Conservation (phyloP, 1,140 invertebrate genomes). For the Brachionus paranguensis region DNA sequence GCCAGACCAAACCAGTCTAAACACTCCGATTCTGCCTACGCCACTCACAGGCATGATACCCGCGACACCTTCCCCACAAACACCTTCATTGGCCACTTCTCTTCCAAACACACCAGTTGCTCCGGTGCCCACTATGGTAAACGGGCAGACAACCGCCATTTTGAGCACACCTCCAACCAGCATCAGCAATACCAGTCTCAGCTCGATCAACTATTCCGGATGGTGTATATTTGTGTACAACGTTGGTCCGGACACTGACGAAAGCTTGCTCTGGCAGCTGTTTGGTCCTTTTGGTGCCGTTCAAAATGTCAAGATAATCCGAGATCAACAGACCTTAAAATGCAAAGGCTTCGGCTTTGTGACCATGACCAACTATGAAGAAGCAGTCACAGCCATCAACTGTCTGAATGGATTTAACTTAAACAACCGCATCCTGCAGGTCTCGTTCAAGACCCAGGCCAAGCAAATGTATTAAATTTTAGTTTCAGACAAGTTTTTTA, state of each 20-base stretch:
- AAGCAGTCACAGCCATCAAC: conserved; percentile 92
- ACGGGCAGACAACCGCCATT: background rate
- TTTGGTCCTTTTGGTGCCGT: conserved; percentile 98
- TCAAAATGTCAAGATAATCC: conserved; percentile 88
- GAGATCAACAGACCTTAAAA: conserved; percentile 94
- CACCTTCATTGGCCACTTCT: background rate
- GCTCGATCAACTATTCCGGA: conserved; percentile 43
- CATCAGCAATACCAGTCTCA: conserved; percentile 33
- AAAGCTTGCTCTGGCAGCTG: conserved; percentile 94
- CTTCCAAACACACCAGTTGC: conserved; percentile 15
- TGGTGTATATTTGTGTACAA: conserved; percentile 99
- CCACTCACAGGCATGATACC: background rate
- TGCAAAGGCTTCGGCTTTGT: conserved; percentile 99
- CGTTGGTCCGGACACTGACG: conserved; percentile 92
- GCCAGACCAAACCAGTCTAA: background rate
- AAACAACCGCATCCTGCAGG: conserved; percentile 92
- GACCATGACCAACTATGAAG: conserved; percentile 99
- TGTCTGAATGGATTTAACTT: conserved; percentile 94
- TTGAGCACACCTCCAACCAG: background rate
- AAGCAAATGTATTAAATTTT: conserved; percentile 30
- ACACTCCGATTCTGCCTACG: background rate
- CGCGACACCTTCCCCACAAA: background rate
- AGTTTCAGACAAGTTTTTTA: conserved; percentile 2
- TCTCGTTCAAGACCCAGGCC: conserved; percentile 77
- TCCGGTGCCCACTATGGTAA: background rate